Percentiles rank a stretch among this genome's conserved stretches.
Evolutionary conservation across 2,888 invertebrate species (phyloP).

Genomic region (Caenorhabditis sp.): DNA sequence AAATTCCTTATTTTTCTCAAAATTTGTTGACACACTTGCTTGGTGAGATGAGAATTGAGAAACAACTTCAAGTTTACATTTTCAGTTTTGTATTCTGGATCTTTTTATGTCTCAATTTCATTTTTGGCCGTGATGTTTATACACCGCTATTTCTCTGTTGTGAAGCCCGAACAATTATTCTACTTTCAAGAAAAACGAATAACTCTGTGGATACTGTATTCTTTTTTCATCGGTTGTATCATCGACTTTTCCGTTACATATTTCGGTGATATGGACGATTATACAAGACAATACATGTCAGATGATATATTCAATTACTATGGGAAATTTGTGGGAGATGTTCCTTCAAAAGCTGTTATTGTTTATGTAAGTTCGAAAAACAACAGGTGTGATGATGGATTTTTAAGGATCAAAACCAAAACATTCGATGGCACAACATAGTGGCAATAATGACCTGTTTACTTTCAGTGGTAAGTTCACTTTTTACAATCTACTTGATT

Average conservation of each 20-base stretch:
- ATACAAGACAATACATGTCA: constrained; percentile 2
- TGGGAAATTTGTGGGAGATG: background rate
- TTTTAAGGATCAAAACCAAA: background rate
- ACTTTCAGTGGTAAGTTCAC: no score
- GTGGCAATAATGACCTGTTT: background rate
- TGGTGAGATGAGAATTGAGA: background rate
- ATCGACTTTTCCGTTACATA: background rate
- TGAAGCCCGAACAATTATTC: background rate
- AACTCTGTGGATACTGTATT: background rate
- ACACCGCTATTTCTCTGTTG: background rate
- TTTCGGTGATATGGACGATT: constrained; percentile 7
- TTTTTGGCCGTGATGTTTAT: background rate
- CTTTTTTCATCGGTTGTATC: background rate
- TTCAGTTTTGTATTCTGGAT: constrained; percentile 16
- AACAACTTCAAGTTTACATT: constrained; percentile 10
- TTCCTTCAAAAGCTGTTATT: constrained; percentile 5
- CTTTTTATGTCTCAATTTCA: constrained; percentile 10
- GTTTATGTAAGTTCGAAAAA: background rate
- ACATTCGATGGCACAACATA: constrained; percentile 10
- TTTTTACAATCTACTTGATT: constrained; percentile 5
- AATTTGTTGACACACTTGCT: background rate
- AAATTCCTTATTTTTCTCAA: background rate
- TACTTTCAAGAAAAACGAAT: background rate
- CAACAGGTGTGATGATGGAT: background rate
- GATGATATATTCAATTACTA: constrained; percentile 14